Evolutionary conservation across 2,113 vertebrate genomes (phyloP).

Genomic region (Python bivittatus): DNA sequence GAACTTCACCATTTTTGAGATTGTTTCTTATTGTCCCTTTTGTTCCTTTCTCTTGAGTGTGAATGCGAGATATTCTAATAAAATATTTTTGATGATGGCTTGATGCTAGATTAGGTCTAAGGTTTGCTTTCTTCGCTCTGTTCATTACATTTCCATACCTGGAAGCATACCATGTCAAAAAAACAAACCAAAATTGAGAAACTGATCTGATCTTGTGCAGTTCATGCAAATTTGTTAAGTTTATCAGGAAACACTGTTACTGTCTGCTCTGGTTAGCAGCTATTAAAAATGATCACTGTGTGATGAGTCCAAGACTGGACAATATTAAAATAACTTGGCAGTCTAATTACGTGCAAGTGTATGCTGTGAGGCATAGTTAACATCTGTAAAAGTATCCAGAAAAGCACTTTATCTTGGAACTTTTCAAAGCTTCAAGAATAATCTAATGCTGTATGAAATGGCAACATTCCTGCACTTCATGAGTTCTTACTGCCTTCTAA

Average conservation of each 20-base stretch:
- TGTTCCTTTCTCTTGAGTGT: neutral
- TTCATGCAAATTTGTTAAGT: neutral
- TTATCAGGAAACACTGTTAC: neutral
- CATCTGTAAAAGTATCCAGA: neutral
- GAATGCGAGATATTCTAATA: neutral
- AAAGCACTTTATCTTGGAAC: neutral
- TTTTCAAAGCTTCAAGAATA: neutral
- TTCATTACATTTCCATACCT: neutral
- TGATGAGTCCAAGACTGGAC: neutral
- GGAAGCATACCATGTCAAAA: neutral
- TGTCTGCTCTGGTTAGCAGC: neutral
- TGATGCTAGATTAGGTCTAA: neutral
- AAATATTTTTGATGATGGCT: neutral
- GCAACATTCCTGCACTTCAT: neutral
- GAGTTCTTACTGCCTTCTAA: neutral
- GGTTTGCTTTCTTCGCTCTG: neutral
- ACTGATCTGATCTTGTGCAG: neutral
- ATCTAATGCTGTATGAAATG: neutral
- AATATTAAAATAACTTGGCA: neutral
- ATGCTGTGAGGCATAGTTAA: neutral
- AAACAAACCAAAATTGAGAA: neutral
- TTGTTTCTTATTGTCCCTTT: neutral
- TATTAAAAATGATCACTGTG: neutral
- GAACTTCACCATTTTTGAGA: neutral
- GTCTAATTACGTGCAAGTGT: neutral